Conservation (phyloP, 2,888 invertebrate genomes). For the Danaus chrysippus region DNA sequence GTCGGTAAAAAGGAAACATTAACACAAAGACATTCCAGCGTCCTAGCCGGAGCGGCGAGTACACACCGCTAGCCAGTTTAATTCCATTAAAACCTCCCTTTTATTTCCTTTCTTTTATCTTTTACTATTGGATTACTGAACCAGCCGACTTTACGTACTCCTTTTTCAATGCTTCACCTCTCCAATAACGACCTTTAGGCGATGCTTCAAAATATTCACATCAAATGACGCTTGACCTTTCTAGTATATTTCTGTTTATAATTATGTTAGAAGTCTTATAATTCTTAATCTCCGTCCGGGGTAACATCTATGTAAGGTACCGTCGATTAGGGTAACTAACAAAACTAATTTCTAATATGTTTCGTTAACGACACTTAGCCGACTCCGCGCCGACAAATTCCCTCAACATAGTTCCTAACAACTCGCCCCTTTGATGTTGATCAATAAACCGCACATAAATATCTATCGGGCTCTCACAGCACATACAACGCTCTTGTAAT, state of each 20-base stretch:
- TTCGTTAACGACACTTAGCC: constrained; percentile 68
- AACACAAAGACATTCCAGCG: constrained; percentile 17
- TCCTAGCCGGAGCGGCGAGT: constrained; percentile 49
- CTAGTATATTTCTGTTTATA: no score
- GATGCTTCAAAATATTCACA: constrained; percentile 35
- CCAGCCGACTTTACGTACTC: constrained; percentile 71
- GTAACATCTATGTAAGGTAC: constrained; percentile 35
- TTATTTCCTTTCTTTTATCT: constrained; percentile 76
- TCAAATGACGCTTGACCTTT: constrained; percentile 21
- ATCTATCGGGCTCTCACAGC: not conserved
- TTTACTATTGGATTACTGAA: constrained; percentile 74
- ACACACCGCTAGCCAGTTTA: constrained; percentile 74
- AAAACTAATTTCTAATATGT: constrained; percentile 72
- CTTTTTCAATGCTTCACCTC: constrained; percentile 55
- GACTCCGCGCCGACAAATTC: constrained; percentile 60
- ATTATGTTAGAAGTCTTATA: no score
- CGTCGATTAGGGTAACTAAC: constrained; percentile 65
- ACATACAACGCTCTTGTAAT: no score
- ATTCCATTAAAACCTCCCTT: constrained; percentile 78
- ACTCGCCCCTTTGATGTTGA: constrained; percentile 58
- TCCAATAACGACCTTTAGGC: constrained; percentile 46
- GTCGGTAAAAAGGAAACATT: no score
- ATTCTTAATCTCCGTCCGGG: not conserved
- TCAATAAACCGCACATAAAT: constrained; percentile 43
- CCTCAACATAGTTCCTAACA: constrained; percentile 55